A percentile compares a stretch with the other conserved stretches of the same genome.
Conservation (phyloP, 1,140 invertebrate genomes). For the Ptiloglossa arizonensis region DNA sequence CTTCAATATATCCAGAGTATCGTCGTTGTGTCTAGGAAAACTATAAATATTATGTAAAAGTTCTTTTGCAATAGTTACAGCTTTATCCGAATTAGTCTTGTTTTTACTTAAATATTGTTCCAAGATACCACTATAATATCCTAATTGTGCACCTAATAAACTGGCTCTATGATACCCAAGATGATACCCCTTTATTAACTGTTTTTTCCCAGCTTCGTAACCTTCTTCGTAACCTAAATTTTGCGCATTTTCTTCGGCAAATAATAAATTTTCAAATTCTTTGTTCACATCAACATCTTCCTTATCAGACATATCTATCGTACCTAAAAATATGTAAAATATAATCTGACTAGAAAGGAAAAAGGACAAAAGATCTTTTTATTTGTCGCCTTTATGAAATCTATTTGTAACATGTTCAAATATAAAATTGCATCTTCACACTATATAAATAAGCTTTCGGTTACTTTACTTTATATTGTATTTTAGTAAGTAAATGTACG, state of each 20-base stretch:
- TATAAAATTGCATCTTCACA: background rate
- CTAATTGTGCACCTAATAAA: slow-evolving; percentile 75
- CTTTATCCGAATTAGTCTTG: slow-evolving; percentile 75
- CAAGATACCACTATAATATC: slow-evolving; percentile 76
- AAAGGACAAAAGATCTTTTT: background rate
- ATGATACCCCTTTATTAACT: slow-evolving; percentile 75
- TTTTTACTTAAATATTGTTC: slow-evolving; percentile 63
- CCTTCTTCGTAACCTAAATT: slow-evolving; percentile 74
- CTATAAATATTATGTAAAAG: slow-evolving; percentile 84
- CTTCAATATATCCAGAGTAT: slow-evolving; percentile 85
- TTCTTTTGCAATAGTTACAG: slow-evolving; percentile 81
- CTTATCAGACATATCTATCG: slow-evolving; percentile 56
- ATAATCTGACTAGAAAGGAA: slow-evolving; percentile 4
- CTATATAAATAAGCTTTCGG: background rate
- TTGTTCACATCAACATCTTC: slow-evolving; percentile 74
- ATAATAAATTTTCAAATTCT: slow-evolving; percentile 76
- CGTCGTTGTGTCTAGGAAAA: slow-evolving; percentile 86
- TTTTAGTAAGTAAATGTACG: background rate
- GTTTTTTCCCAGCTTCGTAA: slow-evolving; percentile 69
- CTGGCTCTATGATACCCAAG: slow-evolving; percentile 77
- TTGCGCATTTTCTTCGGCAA: slow-evolving; percentile 75
- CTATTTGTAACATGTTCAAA: background rate
- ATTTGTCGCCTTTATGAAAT: background rate
- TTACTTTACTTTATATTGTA: background rate
- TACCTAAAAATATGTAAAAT: slow-evolving; percentile 44